Evolutionary conservation across 2,113 vertebrate genomes (phyloP), one percentile per base, ranked within the genome.

Genomic region (Patagioenas fasciata): DNA sequence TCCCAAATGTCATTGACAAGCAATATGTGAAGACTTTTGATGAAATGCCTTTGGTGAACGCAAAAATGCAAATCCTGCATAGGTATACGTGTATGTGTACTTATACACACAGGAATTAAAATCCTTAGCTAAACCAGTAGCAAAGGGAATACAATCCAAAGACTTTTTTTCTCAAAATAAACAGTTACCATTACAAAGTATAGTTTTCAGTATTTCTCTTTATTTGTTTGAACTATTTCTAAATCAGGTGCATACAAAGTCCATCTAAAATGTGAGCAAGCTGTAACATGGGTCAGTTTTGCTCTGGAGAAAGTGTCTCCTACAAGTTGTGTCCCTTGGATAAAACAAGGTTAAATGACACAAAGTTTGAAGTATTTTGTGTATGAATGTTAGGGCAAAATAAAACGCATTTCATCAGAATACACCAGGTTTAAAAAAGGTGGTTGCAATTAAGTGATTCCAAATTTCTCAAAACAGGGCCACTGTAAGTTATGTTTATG

Each of bases 81-180:
- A 34, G 0, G 1, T 67, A 9, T 65, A 48, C 0, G 0, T 12
- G 16, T 57, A 24, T 1, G 1, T 72, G 28, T 44, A 24, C 5
- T 25, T 48, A 44, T 4, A 65, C 32, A 67, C n/a, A 26, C 11
- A 19, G 48, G 16, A 67, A 73, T 69, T 15, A 36, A 29, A 82
- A 16, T 79, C 42, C 36, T 58, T 19, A 34, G 42, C 71, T 85
- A 78, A 77, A 86, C 38, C 42, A 56, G 29, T 60, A 48, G 32
- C 40, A n/a, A 34, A 12, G 16, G 53, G 48, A 56, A 77, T 81
- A 51, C 31, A 81, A 34, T 10, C 24, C 40, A 61, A 51, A 70
- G 47, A 38, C 58, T 50, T 71, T 47, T 47, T 47, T 47, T 47
- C 44, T 47, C 18, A 47, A 47, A 47, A 47, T 47, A 47, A 47